Conservation (phyloP, 2,797 vertebrate genomes). For the Acestrorhynchus altus region DNA sequence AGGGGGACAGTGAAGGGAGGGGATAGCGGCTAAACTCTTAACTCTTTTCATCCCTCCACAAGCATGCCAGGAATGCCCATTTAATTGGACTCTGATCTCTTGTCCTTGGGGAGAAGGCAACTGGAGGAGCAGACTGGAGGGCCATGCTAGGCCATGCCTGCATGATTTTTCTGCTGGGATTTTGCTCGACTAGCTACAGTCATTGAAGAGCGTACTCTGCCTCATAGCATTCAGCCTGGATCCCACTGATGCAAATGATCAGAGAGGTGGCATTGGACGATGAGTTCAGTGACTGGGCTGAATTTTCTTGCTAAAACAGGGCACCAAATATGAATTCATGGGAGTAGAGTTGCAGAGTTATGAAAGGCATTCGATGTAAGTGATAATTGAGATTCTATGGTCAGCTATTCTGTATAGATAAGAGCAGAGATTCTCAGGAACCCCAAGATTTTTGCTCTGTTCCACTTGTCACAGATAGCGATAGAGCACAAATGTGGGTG, state of each 20-base stretch:
- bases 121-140: constrained; percentile 33
- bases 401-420: no score
- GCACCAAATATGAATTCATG: constrained; percentile 2
- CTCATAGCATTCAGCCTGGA: constrained; percentile 15
- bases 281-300: background rate
- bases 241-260: constrained; percentile 8
- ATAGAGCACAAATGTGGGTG: no score
- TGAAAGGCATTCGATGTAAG: background rate
- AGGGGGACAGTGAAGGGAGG: constrained; percentile 3
- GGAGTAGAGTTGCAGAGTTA: background rate
- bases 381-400: no score
- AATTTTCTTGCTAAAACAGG: constrained; percentile 1
- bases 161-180: constrained; percentile 14
- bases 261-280: constrained; percentile 6
- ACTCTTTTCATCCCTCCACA: constrained; percentile 63
- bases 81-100: constrained; percentile 72
- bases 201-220: background rate
- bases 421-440: no score
- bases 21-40: constrained; percentile 42
- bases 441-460: no score
- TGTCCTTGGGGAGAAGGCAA: constrained; percentile 56
- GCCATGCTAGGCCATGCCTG: background rate
- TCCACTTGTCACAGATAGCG: no score
- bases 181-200: background rate
- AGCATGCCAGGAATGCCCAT: constrained; percentile 72